A percentile compares a stretch with the other conserved stretches of the same genome.
Evolutionary conservation across 1,140 invertebrate species (phyloP).

Genomic region (Apis cerana): DNA sequence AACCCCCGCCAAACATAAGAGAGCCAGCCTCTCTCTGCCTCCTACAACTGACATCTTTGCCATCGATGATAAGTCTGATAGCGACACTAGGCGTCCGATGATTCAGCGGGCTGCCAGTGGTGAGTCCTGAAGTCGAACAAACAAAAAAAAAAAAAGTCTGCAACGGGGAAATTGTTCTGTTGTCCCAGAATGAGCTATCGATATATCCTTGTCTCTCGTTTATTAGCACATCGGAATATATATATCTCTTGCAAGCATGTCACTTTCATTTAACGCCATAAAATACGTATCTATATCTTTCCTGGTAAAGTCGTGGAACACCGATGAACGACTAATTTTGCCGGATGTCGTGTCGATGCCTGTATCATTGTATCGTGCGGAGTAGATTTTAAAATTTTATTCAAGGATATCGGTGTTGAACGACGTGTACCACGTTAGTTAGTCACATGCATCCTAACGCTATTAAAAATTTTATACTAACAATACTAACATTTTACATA

Average conservation of each 20-base stretch:
- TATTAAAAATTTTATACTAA: constrained; percentile 18
- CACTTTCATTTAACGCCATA: constrained; percentile 33
- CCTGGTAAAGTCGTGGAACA: constrained; percentile 11
- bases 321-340: background rate
- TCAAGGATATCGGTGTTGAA: constrained; percentile 4
- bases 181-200: constrained; percentile 61
- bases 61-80: constrained; percentile 80
- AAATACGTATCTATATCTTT: background rate
- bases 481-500: constrained; percentile 18
- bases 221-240: constrained; percentile 42
- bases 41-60: constrained; percentile 81
- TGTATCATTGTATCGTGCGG: too few relatives aligned
- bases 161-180: constrained; percentile 64
- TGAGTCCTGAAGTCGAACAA: constrained; percentile 72
- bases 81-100: constrained; percentile 77
- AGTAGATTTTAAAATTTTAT: too few relatives aligned
- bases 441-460: constrained; percentile 35
- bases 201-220: constrained; percentile 44
- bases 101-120: constrained; percentile 77
- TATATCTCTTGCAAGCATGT: constrained; percentile 48
- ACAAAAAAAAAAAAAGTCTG: constrained; percentile 51
- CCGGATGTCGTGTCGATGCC: too few relatives aligned
- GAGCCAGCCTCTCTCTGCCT: constrained; percentile 80
- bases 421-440: constrained; percentile 12
- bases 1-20: constrained; percentile 80